Base-by-base conservation (phyloP, 1,140 invertebrate species). In the Oryzaephilus surinamensis region DNA sequence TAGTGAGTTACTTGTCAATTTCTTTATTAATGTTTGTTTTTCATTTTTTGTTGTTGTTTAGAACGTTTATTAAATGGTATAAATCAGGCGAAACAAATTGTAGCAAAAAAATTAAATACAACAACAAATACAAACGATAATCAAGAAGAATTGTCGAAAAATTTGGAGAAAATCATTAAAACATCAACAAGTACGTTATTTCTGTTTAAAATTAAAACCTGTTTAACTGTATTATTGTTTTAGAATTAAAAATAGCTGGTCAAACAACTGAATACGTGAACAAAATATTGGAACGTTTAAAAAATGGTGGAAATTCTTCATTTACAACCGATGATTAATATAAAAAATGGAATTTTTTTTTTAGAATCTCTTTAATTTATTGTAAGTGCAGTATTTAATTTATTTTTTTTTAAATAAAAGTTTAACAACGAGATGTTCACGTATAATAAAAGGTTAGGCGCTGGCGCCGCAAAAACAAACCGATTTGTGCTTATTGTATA, bases 221-320 rank as follows among this genome's bases (percentile, higher is more conserved):
- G 26, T 13, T 18, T 38, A 29, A 29, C 5, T 21, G 32, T 44
- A 44, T 45, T 38, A 18, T 19, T 52, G 48, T 72, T 75, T 38
- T 71, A 84, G 85, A 76, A 63, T 60, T 77, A 26, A 74, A 73
- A 64, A 82, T 90, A 56, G 87, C 84, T 38, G 86, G 80, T 31
- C 70, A 81, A 46, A 81, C 84, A 11, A 85, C 85, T 8, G 87
- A 90, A 40, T 90, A 82, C 67, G 87, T 91, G 1, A 91, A 90
- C 61, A 77, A 72, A 59, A 74, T 89, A n/a, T 64, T 90, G 51
- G 81, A 84, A 12, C 84, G 81, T 61, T 70, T 84, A 35, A 80
- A 74, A 57, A 63, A 63, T 35, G 79, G 79, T 12, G 65, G 75
- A 46, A n/a, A n/a, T n/a, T n/a, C n/a, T n/a, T 67, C 71, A 13